phyloP scores from a whole-genome alignment of 2,888 invertebrate species.

The Drosophila austrosaltans region DNA sequence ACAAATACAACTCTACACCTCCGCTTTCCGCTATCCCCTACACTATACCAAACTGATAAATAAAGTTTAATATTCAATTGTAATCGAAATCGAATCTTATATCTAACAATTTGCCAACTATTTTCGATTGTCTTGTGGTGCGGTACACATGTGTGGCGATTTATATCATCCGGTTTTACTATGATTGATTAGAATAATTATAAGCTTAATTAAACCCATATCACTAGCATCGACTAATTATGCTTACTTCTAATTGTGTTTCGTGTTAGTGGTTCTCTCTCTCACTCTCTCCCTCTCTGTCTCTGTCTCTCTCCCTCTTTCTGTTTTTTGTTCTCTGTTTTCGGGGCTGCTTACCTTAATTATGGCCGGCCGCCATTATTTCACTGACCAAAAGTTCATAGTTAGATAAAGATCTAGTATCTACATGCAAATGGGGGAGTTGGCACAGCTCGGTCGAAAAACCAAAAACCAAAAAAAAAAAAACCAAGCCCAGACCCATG shows the following conservation, averaged over 20 bases:
- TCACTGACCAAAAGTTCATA: constrained; percentile 51
- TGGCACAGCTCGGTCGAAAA: constrained; percentile 25
- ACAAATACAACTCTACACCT: background rate
- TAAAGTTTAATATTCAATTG: background rate
- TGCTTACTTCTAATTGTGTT: constrained; percentile 77
- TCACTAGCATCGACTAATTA: constrained; percentile 62
- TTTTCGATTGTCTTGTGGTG: background rate
- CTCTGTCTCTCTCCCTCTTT: constrained; percentile 42
- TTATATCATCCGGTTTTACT: constrained; percentile 22
- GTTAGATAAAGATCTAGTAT: constrained; percentile 75
- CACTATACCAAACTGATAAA: background rate
- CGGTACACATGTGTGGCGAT: background rate
- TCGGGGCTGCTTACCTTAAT: constrained; percentile 69
- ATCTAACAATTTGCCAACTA: background rate
- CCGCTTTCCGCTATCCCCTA: too few relatives aligned
- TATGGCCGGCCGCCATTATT: constrained; percentile 68
- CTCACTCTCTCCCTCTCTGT: background rate
- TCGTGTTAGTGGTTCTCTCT: constrained; percentile 50
- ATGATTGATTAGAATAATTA: constrained; percentile 81
- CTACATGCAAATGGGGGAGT: constrained; percentile 73
- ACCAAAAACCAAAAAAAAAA: constrained; percentile 17
- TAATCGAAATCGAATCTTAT: background rate
- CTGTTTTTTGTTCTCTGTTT: background rate
- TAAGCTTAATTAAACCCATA: constrained; percentile 79
- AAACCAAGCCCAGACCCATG: constrained; percentile 49